Evolutionary conservation across 64 coral and sea anemone species (phyloP), one percentile per base, ranked within the genome.

Genomic region (Astreopora myriophthalma): DNA sequence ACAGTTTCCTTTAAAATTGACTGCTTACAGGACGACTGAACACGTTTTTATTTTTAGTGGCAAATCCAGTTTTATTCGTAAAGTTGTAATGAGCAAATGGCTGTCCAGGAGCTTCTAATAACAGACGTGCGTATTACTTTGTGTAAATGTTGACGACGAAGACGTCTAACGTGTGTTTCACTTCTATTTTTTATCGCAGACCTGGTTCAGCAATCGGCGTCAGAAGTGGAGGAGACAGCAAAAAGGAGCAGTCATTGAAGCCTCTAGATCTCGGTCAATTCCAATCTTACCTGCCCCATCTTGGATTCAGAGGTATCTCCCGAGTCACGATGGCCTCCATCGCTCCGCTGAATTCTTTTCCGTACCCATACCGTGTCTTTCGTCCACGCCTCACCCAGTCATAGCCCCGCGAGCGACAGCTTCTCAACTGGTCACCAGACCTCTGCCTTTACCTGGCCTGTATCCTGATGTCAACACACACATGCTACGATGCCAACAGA

Each of bases 171-270:
- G 4, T 28, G 11, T 19, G 1, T 34, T 80, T 58, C 58, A 10
- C 40, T 51, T 20, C n/a, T n/a, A n/a, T n/a, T 12, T 60, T 60
- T 9, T 60, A 14, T 75, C 20, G 10, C 19, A 80, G 76, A 80
- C 28, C 48, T 80, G 76, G 76, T 80, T 80, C 48, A 8, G 5
- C n/a, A 80, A 80, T 34, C 76, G 76, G 8, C 76, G 76, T 3
- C 30, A 22, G 2, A 80, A 20, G 49, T 80, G 76, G 76, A 80
- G 76, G 34, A 80, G 33, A 14, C 25, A 80, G 17, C 48, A 33
- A 29, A 80, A 80, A 33, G 58, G 33, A 58, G 3, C 25, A 29
- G 0, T 19, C 19, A 26, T 34, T 1, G 51, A 16, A 8, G 11
- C 29, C 7, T 57, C 48, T 0, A 30, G 48, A 34, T n/a, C 2